These are phyloP conservation scores for Vandiemenella viatica DNA, from an alignment of 2,888 invertebrate genomes.

Conservation along the genomic window DNA sequence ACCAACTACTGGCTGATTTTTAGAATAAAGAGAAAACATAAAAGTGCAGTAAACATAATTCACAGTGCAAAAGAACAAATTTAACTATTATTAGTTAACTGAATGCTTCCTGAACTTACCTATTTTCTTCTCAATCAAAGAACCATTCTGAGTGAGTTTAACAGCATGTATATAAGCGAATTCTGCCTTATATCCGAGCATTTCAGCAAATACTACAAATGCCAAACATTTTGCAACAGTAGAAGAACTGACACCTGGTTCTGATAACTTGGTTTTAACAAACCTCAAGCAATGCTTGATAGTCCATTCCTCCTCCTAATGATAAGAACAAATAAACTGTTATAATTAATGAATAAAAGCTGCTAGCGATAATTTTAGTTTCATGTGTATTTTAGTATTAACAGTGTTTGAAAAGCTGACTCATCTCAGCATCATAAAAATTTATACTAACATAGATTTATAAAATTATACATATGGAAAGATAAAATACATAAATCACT, in stretches of 20 bases:
- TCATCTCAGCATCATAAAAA: too few species aligned
- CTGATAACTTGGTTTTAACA: slow-evolving; percentile 12
- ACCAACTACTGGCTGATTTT: too few species aligned
- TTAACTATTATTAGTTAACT: too few species aligned
- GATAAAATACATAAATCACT: too few species aligned
- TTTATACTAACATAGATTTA: too few species aligned
- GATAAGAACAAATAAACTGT: not conserved
- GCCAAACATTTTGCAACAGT: slow-evolving; percentile 13
- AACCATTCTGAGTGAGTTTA: slow-evolving; percentile 15
- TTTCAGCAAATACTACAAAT: slow-evolving; percentile 16
- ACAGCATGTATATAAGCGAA: slow-evolving; percentile 18
- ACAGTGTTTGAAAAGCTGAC: too few species aligned
- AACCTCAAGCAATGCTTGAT: slow-evolving; percentile 11
- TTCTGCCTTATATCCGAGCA: slow-evolving; percentile 15
- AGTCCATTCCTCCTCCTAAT: slow-evolving; percentile 15
- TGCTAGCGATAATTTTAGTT: not conserved
- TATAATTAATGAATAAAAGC: not conserved
- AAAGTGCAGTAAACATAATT: too few species aligned
- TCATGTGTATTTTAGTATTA: too few species aligned
- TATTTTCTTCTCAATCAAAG: slow-evolving; percentile 16
- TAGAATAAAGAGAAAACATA: too few species aligned
- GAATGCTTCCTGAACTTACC: too few species aligned
- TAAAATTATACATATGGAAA: too few species aligned
- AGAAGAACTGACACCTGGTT: slow-evolving; percentile 10
- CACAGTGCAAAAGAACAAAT: too few species aligned